Evolutionary conservation across 2,888 invertebrate species (phyloP), one percentile per base, ranked within the genome.

Genomic region (Patella caerulea): DNA sequence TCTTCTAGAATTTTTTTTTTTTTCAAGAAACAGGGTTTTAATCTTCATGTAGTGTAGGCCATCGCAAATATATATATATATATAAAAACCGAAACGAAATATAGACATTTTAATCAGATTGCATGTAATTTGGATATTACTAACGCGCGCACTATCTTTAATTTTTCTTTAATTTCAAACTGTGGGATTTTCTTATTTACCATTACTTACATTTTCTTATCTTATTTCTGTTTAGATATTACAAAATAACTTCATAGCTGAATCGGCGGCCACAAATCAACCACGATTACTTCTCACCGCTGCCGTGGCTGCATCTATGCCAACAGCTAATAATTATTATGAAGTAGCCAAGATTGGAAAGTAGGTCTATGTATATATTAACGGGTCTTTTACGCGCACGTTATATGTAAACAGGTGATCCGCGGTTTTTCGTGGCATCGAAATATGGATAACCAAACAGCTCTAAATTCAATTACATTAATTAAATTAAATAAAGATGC

Each of bases 221-320:
- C 65, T 19, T 59, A 34, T n/a, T 78, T n/a, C 45, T 55, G 45
- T 77, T 52, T 53, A 81, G 82, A 79, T 79, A 56, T 45, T 83
- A 17, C 75, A 76, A 24, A n/a, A 70, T 74, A 79, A 77, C 12
- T 85, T 83, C 79, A 70, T 72, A 1, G 73, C 73, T 14, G 83
- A 83, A 71, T 76, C 83, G 11, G 15, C 12, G 4, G 45, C 15
- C 5, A 74, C 74, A 5, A 79, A 80, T 17, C 72, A 74, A 29
- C 65, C 69, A 4, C 70, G 79, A n/a, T 76, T 83, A 15, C 65
- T 85, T 5, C 77, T 86, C 56, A 82, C 85, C 1, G 84, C 83
- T 1, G 84, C 85, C 2, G 80, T 84, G 5, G 83, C 77, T 7
- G 83, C 79, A 4, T 82, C 83, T 34, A 78, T 82, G 71, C 75